A percentile compares a stretch with the other conserved stretches of the same genome.
Conservation (phyloP, 1,140 invertebrate genomes). For the Megalonaias nervosa region DNA sequence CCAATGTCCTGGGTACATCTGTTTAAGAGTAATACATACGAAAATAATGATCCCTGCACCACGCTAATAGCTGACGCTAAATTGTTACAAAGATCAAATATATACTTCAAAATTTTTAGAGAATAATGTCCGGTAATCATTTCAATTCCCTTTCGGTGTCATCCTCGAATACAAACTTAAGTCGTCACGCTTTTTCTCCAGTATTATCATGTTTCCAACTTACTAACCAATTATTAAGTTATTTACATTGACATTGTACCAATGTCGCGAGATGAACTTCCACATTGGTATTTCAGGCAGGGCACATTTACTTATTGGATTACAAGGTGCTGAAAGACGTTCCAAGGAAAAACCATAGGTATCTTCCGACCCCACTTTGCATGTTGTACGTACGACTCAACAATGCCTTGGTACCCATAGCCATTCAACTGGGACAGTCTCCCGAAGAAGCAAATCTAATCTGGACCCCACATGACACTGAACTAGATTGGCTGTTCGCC, state of each 20-base stretch:
- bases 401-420: slow-evolving; percentile 18
- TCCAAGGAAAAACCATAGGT: background rate
- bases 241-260: background rate
- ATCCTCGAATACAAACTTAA: background rate
- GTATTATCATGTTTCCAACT: background rate
- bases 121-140: too few species aligned
- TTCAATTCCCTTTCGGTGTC: background rate
- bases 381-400: slow-evolving; percentile 22
- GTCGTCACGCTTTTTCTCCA: background rate
- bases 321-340: slow-evolving; percentile 14
- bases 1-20: too few species aligned
- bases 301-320: slow-evolving; percentile 26
- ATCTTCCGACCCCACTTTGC: slow-evolving; percentile 6
- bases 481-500: slow-evolving; percentile 26
- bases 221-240: background rate
- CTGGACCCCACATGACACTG: slow-evolving; percentile 28
- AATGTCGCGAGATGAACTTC: background rate
- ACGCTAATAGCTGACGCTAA: too few species aligned
- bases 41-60: too few species aligned
- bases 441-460: slow-evolving; percentile 27
- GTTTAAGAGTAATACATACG: too few species aligned
- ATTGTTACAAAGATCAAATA: too few species aligned
- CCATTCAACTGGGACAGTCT: slow-evolving; percentile 23
- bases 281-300: slow-evolving; percentile 11
- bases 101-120: too few species aligned